phyloP scores from a whole-genome alignment of 2,797 vertebrate species.

The Cynopterus sphinx region DNA sequence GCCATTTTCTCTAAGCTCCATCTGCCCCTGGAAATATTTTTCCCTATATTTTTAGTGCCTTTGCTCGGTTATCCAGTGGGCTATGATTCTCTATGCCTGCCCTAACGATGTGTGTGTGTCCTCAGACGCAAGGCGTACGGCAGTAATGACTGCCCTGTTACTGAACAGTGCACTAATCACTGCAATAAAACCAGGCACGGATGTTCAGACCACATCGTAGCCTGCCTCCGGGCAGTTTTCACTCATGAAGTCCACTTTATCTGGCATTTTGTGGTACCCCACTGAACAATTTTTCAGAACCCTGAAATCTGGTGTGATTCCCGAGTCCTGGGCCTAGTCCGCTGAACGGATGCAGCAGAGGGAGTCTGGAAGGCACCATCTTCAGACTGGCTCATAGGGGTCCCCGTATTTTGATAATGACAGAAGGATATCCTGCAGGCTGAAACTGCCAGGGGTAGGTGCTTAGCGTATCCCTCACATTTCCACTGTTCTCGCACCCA shows the following conservation, averaged over 20 bases:
- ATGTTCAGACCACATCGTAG: constrained; percentile 16
- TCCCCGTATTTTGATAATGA: neutral
- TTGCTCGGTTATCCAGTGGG: neutral
- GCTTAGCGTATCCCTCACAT: fast-evolving
- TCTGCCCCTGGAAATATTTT: neutral
- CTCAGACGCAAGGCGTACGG: constrained; percentile 42
- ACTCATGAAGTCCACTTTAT: neutral
- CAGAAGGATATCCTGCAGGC: neutral
- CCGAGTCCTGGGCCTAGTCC: neutral
- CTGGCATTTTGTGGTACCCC: constrained; percentile 32
- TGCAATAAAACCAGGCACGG: neutral
- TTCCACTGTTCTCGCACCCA: neutral
- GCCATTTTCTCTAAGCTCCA: neutral
- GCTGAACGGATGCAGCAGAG: neutral
- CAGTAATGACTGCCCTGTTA: constrained; percentile 48
- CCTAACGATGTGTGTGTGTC: neutral
- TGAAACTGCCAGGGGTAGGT: neutral
- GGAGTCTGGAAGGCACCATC: fast-evolving
- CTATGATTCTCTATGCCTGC: neutral
- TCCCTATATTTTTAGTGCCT: neutral
- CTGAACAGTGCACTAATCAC: constrained; percentile 45
- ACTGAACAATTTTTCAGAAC: constrained; percentile 21
- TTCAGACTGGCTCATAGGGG: neutral
- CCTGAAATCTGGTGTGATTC: neutral
- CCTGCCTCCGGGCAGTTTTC: neutral